Evolutionary conservation across 2,113 vertebrate genomes (phyloP).

Genomic region (Formicarius rufipectus): DNA sequence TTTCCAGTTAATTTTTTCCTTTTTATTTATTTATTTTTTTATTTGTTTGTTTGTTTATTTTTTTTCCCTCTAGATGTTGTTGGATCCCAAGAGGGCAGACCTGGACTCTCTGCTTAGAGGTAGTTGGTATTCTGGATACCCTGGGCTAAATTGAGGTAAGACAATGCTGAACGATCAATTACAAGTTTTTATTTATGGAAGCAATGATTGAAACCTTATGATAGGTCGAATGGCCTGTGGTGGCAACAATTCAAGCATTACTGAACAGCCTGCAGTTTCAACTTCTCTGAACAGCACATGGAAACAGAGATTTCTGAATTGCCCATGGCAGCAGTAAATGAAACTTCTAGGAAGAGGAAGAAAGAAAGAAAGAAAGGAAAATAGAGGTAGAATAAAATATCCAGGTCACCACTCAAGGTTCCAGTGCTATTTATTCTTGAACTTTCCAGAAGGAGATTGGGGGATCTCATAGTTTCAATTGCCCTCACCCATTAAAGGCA

Average conservation of each 20-base stretch:
- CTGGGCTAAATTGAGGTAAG: not conserved
- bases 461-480: not conserved
- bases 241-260: not conserved
- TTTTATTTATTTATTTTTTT: no score
- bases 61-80: not conserved
- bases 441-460: not conserved
- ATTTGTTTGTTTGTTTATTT: no score
- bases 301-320: not conserved
- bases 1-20: not conserved
- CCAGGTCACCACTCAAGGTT: not conserved
- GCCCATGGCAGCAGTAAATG: not conserved
- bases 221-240: no score
- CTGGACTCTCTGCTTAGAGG: not conserved
- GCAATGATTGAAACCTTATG: not conserved
- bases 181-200: not conserved
- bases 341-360: not conserved
- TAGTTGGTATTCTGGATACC: not conserved
- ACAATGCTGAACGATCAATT: not conserved
- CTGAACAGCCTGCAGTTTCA: rapidly evolving
- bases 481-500: not conserved
- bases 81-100: not conserved
- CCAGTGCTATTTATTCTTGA: not conserved
- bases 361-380: not conserved
- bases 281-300: not conserved
- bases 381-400: not conserved